phyloP scores from a whole-genome alignment of 2,888 invertebrate species.

The Drosophila atroscutellata region DNA sequence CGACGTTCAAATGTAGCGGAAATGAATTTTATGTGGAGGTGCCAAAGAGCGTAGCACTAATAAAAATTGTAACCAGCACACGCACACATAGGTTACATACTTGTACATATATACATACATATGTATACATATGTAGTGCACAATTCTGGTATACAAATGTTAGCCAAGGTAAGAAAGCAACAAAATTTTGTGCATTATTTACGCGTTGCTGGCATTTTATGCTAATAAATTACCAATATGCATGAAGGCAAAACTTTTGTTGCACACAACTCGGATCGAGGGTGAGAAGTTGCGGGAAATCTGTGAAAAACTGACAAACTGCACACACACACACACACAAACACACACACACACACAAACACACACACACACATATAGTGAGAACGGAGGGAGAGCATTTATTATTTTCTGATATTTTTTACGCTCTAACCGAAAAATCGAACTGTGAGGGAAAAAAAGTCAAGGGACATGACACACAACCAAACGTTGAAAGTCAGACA shows the following conservation, averaged over 20 bases:
- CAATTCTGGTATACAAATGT: conserved; percentile 6
- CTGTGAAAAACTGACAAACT: conserved; percentile 70
- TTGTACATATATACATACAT: background rate
- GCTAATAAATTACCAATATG: conserved; percentile 79
- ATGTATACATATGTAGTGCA: background rate
- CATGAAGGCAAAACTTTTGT: conserved; percentile 71
- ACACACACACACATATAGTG: conserved; percentile 4
- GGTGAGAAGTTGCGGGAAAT: conserved; percentile 2
- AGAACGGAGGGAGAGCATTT: conserved; percentile 52
- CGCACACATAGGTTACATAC: background rate
- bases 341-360: background rate
- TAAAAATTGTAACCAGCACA: conserved; percentile 36
- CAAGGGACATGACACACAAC: conserved; percentile 54
- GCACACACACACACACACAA: conserved; percentile 35
- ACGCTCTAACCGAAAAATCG: conserved; percentile 61
- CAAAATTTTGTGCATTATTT: conserved; percentile 76
- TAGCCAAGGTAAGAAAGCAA: conserved; percentile 50
- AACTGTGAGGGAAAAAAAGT: conserved; percentile 44
- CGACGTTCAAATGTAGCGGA: conserved; percentile 72
- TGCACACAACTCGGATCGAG: conserved; percentile 57
- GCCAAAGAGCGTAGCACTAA: conserved; percentile 56
- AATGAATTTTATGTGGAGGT: conserved; percentile 73
- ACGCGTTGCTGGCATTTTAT: conserved; percentile 76
- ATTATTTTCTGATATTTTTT: conserved; percentile 69
- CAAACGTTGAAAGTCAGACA: conserved; percentile 28